These are phyloP conservation scores for Scrobipalpa costella DNA, from an alignment of 2,888 invertebrate species.

Conservation along the genomic window DNA sequence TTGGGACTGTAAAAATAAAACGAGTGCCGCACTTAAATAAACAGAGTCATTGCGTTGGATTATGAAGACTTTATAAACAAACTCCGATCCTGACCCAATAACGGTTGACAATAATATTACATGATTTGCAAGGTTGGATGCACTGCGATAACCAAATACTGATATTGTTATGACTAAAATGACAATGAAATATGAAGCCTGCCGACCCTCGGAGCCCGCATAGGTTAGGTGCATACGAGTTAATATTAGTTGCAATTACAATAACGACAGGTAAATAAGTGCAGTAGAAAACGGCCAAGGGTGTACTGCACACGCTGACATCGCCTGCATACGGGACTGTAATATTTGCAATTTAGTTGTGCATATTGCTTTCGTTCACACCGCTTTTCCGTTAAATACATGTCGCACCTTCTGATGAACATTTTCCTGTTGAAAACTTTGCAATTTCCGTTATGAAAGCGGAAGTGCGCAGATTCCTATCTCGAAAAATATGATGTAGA, in stretches of 20 bases:
- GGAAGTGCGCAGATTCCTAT: neutral
- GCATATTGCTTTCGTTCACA: no score
- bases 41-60: slow-evolving; percentile 1
- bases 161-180: slow-evolving; percentile 6
- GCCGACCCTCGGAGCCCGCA: slow-evolving; percentile 50
- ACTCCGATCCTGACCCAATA: slow-evolving; percentile 15
- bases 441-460: neutral
- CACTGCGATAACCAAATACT: neutral
- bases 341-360: neutral
- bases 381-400: no score
- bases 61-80: slow-evolving; percentile 10
- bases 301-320: slow-evolving; percentile 15
- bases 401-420: neutral
- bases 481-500: slow-evolving; percentile 16
- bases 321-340: neutral
- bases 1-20: slow-evolving; percentile 10
- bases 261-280: slow-evolving; percentile 48
- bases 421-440: neutral
- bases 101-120: neutral
- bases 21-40: slow-evolving; percentile 12
- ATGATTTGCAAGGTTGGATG: neutral
- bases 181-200: slow-evolving; percentile 27
- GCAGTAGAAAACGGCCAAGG: slow-evolving; percentile 60
- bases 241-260: slow-evolving; percentile 55
- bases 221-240: slow-evolving; percentile 39